Conservation (phyloP, 2,888 invertebrate species). For the Himalopsyche japonica region DNA sequence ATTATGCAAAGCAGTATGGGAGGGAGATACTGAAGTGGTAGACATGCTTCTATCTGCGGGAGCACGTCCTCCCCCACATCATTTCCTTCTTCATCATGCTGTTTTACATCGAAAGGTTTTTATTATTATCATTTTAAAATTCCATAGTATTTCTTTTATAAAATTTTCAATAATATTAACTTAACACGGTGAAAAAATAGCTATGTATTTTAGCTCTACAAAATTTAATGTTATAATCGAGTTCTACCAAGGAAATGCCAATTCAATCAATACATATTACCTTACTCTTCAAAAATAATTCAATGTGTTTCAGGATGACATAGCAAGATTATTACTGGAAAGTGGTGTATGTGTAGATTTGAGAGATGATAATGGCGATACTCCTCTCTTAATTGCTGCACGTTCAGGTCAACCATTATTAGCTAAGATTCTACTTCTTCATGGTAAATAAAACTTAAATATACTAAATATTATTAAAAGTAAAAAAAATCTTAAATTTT, state of each 20-base stretch:
- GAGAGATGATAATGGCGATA: conserved; percentile 68
- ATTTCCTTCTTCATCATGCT: conserved; percentile 70
- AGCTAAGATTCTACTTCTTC: conserved; percentile 57
- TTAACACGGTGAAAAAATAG: too few species aligned
- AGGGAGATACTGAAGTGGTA: conserved; percentile 62
- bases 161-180: too few species aligned
- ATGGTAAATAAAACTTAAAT: conserved; percentile 51
- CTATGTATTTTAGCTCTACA: too few species aligned
- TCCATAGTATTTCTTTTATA: too few species aligned
- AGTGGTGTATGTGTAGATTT: conserved; percentile 60
- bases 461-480: background rate
- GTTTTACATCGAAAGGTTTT: conserved; percentile 62
- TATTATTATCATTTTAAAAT: background rate
- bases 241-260: too few species aligned
- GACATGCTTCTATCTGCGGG: conserved; percentile 65
- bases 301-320: conserved; percentile 38
- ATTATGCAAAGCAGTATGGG: conserved; percentile 71
- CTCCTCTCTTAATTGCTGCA: conserved; percentile 67
- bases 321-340: conserved; percentile 43
- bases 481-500: too few species aligned
- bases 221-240: too few species aligned
- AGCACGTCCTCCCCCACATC: conserved; percentile 71
- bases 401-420: conserved; percentile 56
- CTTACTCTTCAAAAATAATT: background rate
- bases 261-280: background rate